Percentiles rank a stretch among this genome's conserved stretches.
These are phyloP conservation scores for Delichon dasypus DNA, from an alignment of 2,797 vertebrate species.

Conservation along the genomic window DNA sequence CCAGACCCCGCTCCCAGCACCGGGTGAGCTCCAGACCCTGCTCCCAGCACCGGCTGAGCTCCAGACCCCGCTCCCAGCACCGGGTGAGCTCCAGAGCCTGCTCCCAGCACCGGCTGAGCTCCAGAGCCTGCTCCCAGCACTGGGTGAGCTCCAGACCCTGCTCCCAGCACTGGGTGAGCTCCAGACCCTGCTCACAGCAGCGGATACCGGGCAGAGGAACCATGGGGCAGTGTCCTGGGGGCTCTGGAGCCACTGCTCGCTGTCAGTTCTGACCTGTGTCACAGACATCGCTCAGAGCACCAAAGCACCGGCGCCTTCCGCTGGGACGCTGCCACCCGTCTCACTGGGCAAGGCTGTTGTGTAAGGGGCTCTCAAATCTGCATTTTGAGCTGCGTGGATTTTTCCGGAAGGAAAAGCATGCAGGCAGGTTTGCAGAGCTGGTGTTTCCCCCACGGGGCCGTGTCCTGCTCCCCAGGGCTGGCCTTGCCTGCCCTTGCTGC, in stretches of 20 bases:
- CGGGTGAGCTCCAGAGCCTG: neutral
- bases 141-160: neutral
- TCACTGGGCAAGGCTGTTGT: neutral
- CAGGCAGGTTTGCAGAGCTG: neutral
- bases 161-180: neutral
- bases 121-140: neutral
- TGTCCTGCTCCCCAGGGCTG: neutral
- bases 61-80: neutral
- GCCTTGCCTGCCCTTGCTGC: neutral
- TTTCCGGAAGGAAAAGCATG: neutral
- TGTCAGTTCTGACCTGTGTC: neutral
- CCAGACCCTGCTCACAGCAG: neutral
- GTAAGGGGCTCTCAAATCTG: neutral
- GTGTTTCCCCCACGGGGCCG: neutral
- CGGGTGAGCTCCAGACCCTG: neutral
- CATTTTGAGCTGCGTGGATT: neutral
- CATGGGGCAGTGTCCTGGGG: too few relatives aligned
- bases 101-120: neutral
- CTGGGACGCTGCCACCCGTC: neutral
- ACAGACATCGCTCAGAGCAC: fast-evolving
- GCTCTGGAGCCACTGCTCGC: neutral
- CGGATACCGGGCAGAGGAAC: fast-evolving
- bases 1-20: neutral
- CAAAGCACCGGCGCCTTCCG: neutral
- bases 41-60: neutral